phyloP scores from a whole-genome alignment of 2,797 vertebrate genomes.

The Urocyon cinereoargenteus region DNA sequence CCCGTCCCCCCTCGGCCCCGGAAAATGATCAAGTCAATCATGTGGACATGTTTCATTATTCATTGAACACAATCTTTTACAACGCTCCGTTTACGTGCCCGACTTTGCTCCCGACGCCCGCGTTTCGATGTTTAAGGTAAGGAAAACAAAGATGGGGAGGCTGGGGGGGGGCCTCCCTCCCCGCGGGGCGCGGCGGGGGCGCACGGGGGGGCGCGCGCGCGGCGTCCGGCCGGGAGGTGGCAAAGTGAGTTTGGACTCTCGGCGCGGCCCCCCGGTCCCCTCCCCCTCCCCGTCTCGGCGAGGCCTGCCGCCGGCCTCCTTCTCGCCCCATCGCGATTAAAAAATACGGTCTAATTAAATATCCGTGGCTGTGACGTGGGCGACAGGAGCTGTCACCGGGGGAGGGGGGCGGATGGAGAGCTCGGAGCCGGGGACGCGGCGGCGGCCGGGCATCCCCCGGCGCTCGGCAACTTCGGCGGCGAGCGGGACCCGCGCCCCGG shows the following conservation, averaged over 20 bases:
- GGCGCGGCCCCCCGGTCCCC: constrained; percentile 83
- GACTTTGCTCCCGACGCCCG: constrained; percentile 92
- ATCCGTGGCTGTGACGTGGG: constrained; percentile 93
- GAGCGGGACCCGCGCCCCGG: constrained; percentile 80
- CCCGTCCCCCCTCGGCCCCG: constrained; percentile 93
- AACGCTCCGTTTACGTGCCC: constrained; percentile 93
- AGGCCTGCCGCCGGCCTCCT: constrained; percentile 87
- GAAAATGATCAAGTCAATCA: constrained; percentile 97
- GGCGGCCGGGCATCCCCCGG: constrained; percentile 89
- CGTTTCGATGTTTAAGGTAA: constrained; percentile 93
- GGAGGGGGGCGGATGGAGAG: neutral
- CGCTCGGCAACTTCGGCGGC: constrained; percentile 90
- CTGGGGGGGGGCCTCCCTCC: neutral
- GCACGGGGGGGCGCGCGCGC: neutral
- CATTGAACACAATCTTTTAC: constrained; percentile 94
- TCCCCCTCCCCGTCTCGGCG: constrained; percentile 89
- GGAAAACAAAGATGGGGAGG: constrained; percentile 90
- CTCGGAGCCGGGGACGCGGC: constrained; percentile 68
- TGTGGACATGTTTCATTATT: constrained; percentile 98
- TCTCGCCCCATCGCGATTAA: constrained; percentile 91
- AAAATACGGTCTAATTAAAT: constrained; percentile 95
- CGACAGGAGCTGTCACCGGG: constrained; percentile 91
- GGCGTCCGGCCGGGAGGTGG: constrained; percentile 85
- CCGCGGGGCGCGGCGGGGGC: constrained; percentile 47
- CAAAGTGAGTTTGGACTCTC: constrained; percentile 91